These are phyloP conservation scores for Scytalopus superciliaris DNA, from an alignment of 2,113 vertebrate genomes.

Conservation along the genomic window DNA sequence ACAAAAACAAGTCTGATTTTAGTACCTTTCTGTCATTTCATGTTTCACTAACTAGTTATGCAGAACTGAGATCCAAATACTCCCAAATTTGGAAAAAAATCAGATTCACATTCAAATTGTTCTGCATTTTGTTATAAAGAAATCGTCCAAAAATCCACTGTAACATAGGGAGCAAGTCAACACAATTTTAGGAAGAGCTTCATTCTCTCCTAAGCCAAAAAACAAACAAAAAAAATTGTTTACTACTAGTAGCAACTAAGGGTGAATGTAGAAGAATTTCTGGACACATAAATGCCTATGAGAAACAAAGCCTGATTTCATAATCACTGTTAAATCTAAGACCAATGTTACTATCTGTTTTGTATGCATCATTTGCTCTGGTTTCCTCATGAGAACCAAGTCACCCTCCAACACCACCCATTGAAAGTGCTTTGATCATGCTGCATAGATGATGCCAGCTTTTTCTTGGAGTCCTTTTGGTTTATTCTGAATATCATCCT, in stretches of 20 bases:
- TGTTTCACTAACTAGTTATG: neutral
- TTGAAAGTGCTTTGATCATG: neutral
- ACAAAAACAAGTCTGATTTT: neutral
- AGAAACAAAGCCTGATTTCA: neutral
- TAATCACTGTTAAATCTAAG: neutral
- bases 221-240: neutral
- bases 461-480: neutral
- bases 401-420: neutral
- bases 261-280: neutral
- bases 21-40: neutral
- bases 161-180: neutral
- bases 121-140: neutral
- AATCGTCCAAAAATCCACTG: neutral
- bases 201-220: neutral
- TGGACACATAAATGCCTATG: neutral
- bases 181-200: neutral
- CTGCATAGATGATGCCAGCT: neutral
- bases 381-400: neutral
- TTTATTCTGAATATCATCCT: neutral
- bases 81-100: neutral
- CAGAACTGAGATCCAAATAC: neutral
- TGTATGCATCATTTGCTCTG: neutral
- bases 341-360: neutral
- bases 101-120: neutral
- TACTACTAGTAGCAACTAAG: neutral